Base-by-base conservation (phyloP, 2,113 vertebrate species). In the Neoarius graeffei region DNA sequence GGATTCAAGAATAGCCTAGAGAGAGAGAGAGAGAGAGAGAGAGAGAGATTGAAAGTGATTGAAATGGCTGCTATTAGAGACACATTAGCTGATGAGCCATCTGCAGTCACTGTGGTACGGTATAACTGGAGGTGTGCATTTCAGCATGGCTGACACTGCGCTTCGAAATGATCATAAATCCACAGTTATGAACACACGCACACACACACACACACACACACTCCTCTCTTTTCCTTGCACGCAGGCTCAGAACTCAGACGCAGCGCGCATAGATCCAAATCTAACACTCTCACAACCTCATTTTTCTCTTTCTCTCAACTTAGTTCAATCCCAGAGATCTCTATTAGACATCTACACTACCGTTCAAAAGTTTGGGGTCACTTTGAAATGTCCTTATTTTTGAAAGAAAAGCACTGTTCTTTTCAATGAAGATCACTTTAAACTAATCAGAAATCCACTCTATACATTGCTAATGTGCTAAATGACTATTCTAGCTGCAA, bases 1-100 rank as follows among this genome's bases (percentile, higher is more conserved):
- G 85, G 98, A 97, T 95, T 99, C 98, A 94, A 99, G 95, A 93
- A 99, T 99, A 94, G 98, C 98, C 98, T 99, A 91, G 64, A 86
- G 19, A 88, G 84, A 87, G 14, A 5, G 59, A 42, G 11, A 42
- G 30, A 62, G 83, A 60, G 56, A 62, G 30, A 50, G 59, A 69
- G 81, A 60, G 86, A 66, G 54, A 71, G 80, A 89, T 35, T 62
- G 77, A 56, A 62, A 56, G 81, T 57, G 85, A 87, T 89, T 87
- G 86, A 90, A 88, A 89, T 85, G 85, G 60, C 86, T 81, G 88
- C 86, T 87, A 89, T 89, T 88, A 89, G 86, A 73, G 80, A 56
- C 71, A 84, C 90, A 91, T 89, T 91, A 91, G 83, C 86, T 91
- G 88, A 91, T 91, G 90, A 86, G 83, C 89, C 83, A 84, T 85